Conservation (phyloP, 2,888 invertebrate genomes). For the Gerosis bhagava region DNA sequence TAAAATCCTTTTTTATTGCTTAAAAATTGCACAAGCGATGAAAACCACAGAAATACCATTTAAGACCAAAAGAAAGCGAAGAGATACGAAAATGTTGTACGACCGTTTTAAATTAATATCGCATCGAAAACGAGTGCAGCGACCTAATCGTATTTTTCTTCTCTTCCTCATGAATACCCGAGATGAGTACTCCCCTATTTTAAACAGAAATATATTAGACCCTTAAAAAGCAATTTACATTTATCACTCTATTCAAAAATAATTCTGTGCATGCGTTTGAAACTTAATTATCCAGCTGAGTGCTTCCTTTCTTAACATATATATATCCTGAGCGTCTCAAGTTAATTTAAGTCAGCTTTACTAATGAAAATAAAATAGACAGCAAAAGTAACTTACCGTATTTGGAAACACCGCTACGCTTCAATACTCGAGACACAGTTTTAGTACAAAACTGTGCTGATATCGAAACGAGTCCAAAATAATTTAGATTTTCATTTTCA, state of each 20-base stretch:
- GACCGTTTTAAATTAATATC: slow-evolving; percentile 25
- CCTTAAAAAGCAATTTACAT: slow-evolving; percentile 59
- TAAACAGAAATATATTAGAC: slow-evolving; percentile 50
- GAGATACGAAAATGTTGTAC: slow-evolving; percentile 12
- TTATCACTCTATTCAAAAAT: slow-evolving; percentile 44
- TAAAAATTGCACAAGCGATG: slow-evolving; percentile 6
- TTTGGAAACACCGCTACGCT: slow-evolving; percentile 48
- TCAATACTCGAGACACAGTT: slow-evolving; percentile 77
- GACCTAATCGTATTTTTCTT: slow-evolving; percentile 61
- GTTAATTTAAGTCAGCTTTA: too few species aligned
- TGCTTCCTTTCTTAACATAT: too few species aligned
- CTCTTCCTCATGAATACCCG: slow-evolving; percentile 65
- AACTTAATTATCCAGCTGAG: not conserved
- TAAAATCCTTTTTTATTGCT: slow-evolving; percentile 20
- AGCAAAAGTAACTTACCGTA: slow-evolving; percentile 54
- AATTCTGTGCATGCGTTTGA: slow-evolving; percentile 27
- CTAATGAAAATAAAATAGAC: slow-evolving; percentile 3
- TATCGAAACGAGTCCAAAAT: slow-evolving; percentile 67
- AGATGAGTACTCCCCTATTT: slow-evolving; percentile 47
- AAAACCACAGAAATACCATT: slow-evolving; percentile 9
- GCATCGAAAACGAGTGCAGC: slow-evolving; percentile 20
- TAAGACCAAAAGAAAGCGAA: slow-evolving; percentile 26
- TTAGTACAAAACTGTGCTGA: slow-evolving; percentile 70
- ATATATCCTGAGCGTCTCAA: too few species aligned
- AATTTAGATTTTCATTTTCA: slow-evolving; percentile 54